Conservation (phyloP, 2,888 invertebrate genomes). For the Xiphydria camelus region DNA sequence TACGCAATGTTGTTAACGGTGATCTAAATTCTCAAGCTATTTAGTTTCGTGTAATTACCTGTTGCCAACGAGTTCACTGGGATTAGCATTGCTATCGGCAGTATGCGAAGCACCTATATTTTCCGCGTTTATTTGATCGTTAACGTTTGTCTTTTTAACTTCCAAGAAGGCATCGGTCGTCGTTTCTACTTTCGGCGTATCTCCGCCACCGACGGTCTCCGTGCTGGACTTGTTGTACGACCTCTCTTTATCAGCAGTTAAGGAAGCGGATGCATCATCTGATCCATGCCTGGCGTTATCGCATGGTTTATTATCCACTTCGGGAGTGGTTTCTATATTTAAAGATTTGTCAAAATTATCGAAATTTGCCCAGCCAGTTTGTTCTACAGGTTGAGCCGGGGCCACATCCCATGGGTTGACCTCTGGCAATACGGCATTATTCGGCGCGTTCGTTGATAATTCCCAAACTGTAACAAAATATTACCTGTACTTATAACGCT, state of each 20-base stretch:
- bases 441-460: slow-evolving; percentile 30
- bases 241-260: not conserved
- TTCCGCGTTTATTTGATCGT: slow-evolving; percentile 23
- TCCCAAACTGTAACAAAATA: slow-evolving; percentile 38
- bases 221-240: slow-evolving; percentile 4
- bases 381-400: slow-evolving; percentile 38
- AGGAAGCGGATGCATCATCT: too few species aligned
- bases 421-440: slow-evolving; percentile 29
- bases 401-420: slow-evolving; percentile 47
- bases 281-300: slow-evolving; percentile 20
- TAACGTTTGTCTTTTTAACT: slow-evolving; percentile 10
- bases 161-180: not conserved
- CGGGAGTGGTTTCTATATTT: slow-evolving; percentile 29
- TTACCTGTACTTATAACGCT: not conserved
- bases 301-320: slow-evolving; percentile 24
- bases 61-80: slow-evolving; percentile 30
- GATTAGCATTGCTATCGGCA: slow-evolving; percentile 41
- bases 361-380: slow-evolving; percentile 54
- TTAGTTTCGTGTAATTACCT: slow-evolving; percentile 29
- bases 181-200: slow-evolving; percentile 5
- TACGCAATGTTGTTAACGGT: not conserved
- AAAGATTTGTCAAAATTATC: slow-evolving; percentile 45
- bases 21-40: slow-evolving; percentile 1
- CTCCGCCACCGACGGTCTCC: slow-evolving; percentile 8
- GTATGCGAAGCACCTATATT: slow-evolving; percentile 26